phyloP scores from a whole-genome alignment of 2,888 invertebrate genomes.

The Parnassius glacialis region DNA sequence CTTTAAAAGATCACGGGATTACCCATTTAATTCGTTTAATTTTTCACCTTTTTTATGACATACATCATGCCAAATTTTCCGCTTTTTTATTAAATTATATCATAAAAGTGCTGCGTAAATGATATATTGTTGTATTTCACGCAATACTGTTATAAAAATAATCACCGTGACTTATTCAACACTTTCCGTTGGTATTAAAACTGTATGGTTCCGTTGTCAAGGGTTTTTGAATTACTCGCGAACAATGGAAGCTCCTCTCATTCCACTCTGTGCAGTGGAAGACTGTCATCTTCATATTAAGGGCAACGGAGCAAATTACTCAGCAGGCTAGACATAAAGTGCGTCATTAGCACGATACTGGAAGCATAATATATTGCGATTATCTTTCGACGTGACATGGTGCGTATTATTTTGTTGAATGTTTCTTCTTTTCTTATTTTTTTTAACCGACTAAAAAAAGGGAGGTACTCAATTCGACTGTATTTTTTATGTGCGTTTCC shows the following conservation, averaged over 20 bases:
- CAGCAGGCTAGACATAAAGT: slow-evolving; percentile 4
- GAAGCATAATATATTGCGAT: background rate
- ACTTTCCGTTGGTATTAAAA: background rate
- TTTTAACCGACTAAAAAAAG: no score
- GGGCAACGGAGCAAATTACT: slow-evolving; percentile 10
- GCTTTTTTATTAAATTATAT: no score
- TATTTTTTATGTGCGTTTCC: no score
- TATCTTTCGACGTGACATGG: background rate
- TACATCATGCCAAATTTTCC: no score
- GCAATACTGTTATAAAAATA: background rate
- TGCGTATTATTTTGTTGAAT: no score
- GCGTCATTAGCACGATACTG: background rate
- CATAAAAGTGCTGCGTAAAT: no score
- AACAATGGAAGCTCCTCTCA: slow-evolving; percentile 7
- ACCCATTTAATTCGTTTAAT: no score
- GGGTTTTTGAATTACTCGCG: background rate
- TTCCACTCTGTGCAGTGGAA: slow-evolving; percentile 11
- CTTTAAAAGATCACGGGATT: no score
- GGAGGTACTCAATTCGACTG: no score
- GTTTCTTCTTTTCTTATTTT: no score
- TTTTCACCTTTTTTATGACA: no score
- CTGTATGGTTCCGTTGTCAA: background rate
- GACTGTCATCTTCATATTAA: slow-evolving; percentile 9
- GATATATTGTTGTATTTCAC: no score
- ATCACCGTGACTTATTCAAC: background rate